Evolutionary conservation across 2,888 invertebrate genomes (phyloP).

Genomic region (Nomada ruficornis): DNA sequence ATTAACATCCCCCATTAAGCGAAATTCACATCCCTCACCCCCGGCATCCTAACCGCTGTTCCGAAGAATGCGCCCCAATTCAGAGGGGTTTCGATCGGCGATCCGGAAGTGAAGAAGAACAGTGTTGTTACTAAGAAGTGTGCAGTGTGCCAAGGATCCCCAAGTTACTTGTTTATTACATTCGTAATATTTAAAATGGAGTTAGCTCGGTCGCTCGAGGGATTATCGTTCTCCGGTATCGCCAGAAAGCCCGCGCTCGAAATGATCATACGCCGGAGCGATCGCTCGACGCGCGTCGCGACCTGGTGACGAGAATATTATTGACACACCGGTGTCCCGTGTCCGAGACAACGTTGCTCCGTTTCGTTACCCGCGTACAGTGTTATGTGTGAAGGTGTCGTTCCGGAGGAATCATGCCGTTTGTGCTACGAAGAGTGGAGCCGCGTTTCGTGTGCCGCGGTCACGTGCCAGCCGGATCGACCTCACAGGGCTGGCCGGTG

Average conservation of each 20-base stretch:
- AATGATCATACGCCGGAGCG: constrained; percentile 7
- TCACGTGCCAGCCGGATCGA: constrained; percentile 92
- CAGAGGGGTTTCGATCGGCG: background rate
- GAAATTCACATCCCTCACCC: background rate
- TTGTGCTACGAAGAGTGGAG: constrained; percentile 93
- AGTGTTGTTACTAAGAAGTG: constrained; percentile 9
- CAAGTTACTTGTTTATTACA: background rate
- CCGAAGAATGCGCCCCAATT: background rate
- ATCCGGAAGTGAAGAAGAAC: constrained; percentile 16
- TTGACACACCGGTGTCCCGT: constrained; percentile 1
- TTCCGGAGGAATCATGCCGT: constrained; percentile 88
- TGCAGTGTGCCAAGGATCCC: constrained; percentile 29
- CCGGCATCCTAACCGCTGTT: background rate
- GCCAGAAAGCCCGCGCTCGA: constrained; percentile 1
- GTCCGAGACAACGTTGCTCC: background rate
- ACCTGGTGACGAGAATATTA: constrained; percentile 33
- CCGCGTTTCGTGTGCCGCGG: constrained; percentile 91
- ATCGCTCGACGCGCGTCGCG: background rate
- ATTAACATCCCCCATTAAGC: background rate
- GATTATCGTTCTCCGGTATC: background rate
- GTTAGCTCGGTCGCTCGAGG: background rate
- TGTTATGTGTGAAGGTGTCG: constrained; percentile 55
- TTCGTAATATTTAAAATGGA: constrained; percentile 13
- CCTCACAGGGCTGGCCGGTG: constrained; percentile 92
- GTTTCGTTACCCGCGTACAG: background rate